These are phyloP conservation scores for Poeciliopsis infans DNA, from an alignment of 2,797 vertebrate genomes.

Conservation along the genomic window DNA sequence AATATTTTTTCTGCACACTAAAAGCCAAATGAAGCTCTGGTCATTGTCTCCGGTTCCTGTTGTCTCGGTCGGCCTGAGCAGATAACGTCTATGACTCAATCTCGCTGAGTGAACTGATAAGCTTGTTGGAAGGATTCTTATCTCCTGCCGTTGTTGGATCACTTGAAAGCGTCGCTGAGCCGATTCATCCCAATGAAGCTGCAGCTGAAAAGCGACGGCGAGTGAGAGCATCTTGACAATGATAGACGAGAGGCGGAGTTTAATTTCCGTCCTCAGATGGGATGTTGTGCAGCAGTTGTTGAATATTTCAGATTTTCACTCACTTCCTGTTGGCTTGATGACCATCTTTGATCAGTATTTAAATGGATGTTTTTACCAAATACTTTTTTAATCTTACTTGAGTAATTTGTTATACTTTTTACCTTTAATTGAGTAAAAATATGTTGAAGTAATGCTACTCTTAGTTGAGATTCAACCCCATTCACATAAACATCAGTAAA, in stretches of 20 bases:
- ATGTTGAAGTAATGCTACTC: too few species aligned
- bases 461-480: not conserved
- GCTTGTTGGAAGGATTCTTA: constrained; percentile 54
- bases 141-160: constrained; percentile 60
- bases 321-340: not conserved
- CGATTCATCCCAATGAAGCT: constrained; percentile 70
- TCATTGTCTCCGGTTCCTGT: constrained; percentile 26
- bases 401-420: too few species aligned
- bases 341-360: not conserved
- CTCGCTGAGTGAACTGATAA: constrained; percentile 66
- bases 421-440: too few species aligned
- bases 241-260: constrained; percentile 54
- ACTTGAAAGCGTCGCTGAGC: constrained; percentile 36
- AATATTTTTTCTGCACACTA: not conserved
- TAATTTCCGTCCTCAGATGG: constrained; percentile 12
- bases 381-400: too few species aligned
- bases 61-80: constrained; percentile 31
- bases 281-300: not conserved
- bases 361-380: too few species aligned
- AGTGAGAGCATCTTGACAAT: constrained; percentile 51
- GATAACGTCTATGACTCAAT: constrained; percentile 66
- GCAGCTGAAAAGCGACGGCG: constrained; percentile 8
- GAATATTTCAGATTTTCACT: not conserved
- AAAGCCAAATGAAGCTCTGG: constrained; percentile 13
- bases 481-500: not conserved